Evolutionary conservation across 2,797 vertebrate genomes (phyloP).

Genomic region (Pseudochaenichthys georgianus): DNA sequence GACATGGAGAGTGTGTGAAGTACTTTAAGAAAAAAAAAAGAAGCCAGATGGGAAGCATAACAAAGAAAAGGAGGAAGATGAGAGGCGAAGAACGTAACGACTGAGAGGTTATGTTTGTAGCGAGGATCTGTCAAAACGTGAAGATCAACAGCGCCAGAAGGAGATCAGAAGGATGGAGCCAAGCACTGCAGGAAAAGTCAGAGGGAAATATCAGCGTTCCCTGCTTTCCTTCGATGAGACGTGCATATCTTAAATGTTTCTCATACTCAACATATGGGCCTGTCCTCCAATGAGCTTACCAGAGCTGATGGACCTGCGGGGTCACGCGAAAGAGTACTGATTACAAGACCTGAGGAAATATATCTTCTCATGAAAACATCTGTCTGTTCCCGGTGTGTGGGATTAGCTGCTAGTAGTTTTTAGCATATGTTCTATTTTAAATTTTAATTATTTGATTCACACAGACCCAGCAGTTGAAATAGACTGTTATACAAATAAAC

Average conservation of each 20-base stretch:
- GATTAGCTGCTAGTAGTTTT: constrained; percentile 29
- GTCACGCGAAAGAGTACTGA: background rate
- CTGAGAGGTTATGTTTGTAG: constrained; percentile 72
- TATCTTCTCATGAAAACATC: constrained; percentile 18
- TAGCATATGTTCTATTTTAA: constrained; percentile 44
- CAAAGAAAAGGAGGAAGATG: constrained; percentile 70
- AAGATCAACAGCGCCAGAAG: constrained; percentile 43
- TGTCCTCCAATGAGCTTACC: constrained; percentile 3
- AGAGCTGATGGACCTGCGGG: constrained; percentile 3
- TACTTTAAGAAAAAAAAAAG: constrained; percentile 38
- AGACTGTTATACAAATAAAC: constrained; percentile 36
- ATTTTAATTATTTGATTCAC: constrained; percentile 30
- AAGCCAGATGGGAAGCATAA: constrained; percentile 73
- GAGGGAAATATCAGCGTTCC: constrained; percentile 39
- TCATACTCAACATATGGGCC: constrained; percentile 44
- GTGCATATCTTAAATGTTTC: constrained; percentile 49
- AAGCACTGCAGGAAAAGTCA: constrained; percentile 52
- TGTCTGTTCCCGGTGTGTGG: constrained; percentile 18
- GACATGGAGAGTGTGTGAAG: constrained; percentile 32
- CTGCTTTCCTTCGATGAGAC: constrained; percentile 28
- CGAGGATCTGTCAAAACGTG: constrained; percentile 64
- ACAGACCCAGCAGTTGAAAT: constrained; percentile 35
- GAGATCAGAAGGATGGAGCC: constrained; percentile 55
- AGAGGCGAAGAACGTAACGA: constrained; percentile 64
- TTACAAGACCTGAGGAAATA: constrained; percentile 11